These are phyloP conservation scores for Linepithema humile DNA, from an alignment of 1,140 invertebrate genomes.

Conservation along the genomic window DNA sequence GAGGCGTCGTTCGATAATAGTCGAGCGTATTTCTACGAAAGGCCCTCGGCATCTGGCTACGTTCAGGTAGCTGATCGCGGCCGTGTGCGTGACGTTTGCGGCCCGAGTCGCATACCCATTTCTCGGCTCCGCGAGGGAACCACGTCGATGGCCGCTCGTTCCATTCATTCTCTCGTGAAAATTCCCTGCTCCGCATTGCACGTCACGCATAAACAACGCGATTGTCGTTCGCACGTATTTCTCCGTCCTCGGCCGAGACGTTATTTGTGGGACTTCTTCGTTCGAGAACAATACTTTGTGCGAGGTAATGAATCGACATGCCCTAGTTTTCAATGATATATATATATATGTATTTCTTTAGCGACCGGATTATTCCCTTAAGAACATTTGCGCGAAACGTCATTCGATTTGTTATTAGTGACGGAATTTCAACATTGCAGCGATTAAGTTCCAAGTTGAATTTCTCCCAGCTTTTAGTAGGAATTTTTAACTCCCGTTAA, in stretches of 20 bases:
- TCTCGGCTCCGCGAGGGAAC: background rate
- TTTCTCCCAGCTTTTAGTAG: too few relatives aligned
- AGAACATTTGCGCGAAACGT: too few relatives aligned
- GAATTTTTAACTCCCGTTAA: too few relatives aligned
- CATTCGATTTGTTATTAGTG: too few relatives aligned
- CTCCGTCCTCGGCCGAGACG: background rate
- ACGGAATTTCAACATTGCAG: too few relatives aligned
- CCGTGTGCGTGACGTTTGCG: slow-evolving; percentile 20
- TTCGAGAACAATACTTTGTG: background rate
- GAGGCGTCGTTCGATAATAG: too few relatives aligned
- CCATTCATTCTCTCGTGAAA: slow-evolving; percentile 44
- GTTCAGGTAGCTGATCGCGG: background rate
- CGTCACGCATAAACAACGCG: slow-evolving; percentile 33
- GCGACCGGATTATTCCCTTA: too few relatives aligned
- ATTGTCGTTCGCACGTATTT: background rate
- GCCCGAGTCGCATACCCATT: background rate
- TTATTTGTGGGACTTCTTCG: too few relatives aligned
- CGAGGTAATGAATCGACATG: background rate
- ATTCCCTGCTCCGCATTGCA: background rate
- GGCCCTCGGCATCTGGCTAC: background rate
- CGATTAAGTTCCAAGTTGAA: too few relatives aligned
- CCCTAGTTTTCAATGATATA: too few relatives aligned
- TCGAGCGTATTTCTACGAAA: too few relatives aligned
- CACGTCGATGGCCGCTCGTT: slow-evolving; percentile 31
- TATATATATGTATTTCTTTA: too few relatives aligned